Evolutionary conservation across 2,888 invertebrate species (phyloP).

Genomic region (Archips xylosteana): DNA sequence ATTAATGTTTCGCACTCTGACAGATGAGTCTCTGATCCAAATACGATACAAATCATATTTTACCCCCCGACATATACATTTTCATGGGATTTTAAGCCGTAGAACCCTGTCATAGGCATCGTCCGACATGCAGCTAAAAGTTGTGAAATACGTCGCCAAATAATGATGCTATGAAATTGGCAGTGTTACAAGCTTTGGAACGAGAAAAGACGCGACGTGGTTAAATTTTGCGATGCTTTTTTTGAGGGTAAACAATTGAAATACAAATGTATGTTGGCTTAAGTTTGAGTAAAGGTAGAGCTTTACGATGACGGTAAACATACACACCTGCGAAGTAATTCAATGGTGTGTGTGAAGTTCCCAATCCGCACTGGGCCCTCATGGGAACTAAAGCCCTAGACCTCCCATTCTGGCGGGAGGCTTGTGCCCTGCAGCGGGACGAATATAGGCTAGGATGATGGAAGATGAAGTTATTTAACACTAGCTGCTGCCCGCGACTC

Average conservation of each 20-base stretch:
- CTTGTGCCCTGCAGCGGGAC: no score
- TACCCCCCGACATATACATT: constrained; percentile 48
- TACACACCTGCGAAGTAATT: no score
- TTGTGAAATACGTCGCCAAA: constrained; percentile 37
- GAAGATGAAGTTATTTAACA: no score
- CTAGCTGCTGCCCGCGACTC: no score
- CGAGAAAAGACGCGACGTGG: constrained; percentile 15
- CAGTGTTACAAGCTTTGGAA: constrained; percentile 37
- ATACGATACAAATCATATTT: constrained; percentile 68
- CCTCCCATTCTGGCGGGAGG: no score
- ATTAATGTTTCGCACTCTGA: constrained; percentile 74
- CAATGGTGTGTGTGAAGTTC: no score
- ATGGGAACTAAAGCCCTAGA: no score
- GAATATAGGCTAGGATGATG: no score
- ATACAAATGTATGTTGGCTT: neutral
- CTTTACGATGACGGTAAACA: no score
- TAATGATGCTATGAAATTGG: constrained; percentile 40
- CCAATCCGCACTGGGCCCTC: no score
- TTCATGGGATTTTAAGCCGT: constrained; percentile 51
- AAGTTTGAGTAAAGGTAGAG: no score
- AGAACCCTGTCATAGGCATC: constrained; percentile 40
- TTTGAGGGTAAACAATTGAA: neutral
- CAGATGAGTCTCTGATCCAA: constrained; percentile 77
- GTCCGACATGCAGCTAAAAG: constrained; percentile 25
- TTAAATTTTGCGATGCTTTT: neutral